A percentile compares a stretch with the other conserved stretches of the same genome.
Evolutionary conservation across 2,888 invertebrate genomes (phyloP).

Genomic region (Agrochola lota): DNA sequence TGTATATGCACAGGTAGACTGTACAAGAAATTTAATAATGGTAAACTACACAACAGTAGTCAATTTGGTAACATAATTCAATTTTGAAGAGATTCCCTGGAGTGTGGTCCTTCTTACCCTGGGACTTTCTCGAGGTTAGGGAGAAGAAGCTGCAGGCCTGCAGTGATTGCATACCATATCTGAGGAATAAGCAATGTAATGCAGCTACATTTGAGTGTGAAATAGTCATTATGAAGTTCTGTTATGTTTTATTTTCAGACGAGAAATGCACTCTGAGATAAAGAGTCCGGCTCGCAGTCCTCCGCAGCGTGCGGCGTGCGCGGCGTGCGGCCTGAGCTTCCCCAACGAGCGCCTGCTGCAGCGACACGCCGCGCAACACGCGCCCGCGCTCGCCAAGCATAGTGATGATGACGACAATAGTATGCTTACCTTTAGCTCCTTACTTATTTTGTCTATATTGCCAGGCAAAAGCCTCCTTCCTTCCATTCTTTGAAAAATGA

Average conservation of each 20-base stretch:
- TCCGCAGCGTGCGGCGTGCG: slow-evolving; percentile 69
- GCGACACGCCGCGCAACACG: slow-evolving; percentile 69
- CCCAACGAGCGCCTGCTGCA: slow-evolving; percentile 72
- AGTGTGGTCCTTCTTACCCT: not conserved
- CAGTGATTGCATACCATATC: not conserved
- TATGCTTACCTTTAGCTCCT: slow-evolving; percentile 2
- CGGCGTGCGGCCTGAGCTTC: slow-evolving; percentile 74
- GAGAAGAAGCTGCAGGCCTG: not conserved
- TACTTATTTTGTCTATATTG: not conserved
- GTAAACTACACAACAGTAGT: not conserved
- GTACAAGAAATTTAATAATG: not conserved
- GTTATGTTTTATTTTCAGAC: slow-evolving; percentile 70
- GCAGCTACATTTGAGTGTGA: not conserved
- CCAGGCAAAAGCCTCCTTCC: not conserved
- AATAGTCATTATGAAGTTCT: not conserved
- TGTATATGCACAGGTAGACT: slow-evolving; percentile 85
- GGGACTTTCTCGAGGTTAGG: not conserved
- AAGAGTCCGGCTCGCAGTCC: slow-evolving; percentile 63
- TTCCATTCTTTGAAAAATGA: not conserved
- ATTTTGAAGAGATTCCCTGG: not conserved
- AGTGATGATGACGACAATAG: slow-evolving; percentile 46
- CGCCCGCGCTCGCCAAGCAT: slow-evolving; percentile 22
- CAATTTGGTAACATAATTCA: not conserved
- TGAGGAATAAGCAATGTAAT: too few species aligned
- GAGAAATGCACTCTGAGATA: slow-evolving; percentile 78